Conservation (phyloP, 2,888 invertebrate genomes). For the Drosophila falleni region DNA sequence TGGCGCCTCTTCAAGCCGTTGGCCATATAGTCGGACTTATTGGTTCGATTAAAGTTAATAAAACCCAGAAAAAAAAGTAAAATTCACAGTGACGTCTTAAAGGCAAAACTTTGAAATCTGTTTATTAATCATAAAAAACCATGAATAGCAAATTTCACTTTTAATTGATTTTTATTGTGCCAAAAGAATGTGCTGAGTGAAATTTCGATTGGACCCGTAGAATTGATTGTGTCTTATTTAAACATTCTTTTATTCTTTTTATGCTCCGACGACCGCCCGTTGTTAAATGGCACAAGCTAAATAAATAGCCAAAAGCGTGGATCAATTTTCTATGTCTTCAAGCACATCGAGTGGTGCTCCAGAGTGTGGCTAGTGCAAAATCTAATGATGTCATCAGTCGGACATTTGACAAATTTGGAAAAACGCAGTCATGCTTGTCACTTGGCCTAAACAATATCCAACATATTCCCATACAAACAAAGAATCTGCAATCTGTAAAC, state of each 20-base stretch:
- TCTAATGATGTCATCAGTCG: conserved; percentile 51
- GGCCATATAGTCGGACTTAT: conserved; percentile 23
- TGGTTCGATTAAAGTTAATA: conserved; percentile 48
- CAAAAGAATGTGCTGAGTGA: conserved; percentile 40
- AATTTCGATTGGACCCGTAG: conserved; percentile 44
- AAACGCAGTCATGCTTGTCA: conserved; percentile 26
- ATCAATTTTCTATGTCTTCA: conserved; percentile 20
- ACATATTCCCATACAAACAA: conserved; percentile 25
- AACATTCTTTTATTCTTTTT: conserved; percentile 4
- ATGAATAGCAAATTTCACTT: conserved; percentile 54
- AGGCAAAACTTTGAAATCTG: conserved; percentile 39
- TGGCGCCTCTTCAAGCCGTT: conserved; percentile 22
- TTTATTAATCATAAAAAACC: conserved; percentile 48
- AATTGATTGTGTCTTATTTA: conserved; percentile 28
- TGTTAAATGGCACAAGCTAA: conserved; percentile 55
- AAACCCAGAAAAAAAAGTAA: conserved; percentile 2
- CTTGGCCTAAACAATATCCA: conserved; percentile 24
- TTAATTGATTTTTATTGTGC: conserved; percentile 74
- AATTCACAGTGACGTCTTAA: conserved; percentile 20
- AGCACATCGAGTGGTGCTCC: conserved; percentile 2
- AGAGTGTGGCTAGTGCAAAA: neutral
- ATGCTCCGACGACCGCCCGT: conserved; percentile 43
- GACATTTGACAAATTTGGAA: conserved; percentile 1
- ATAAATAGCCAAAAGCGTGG: conserved; percentile 41
- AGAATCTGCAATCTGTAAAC: conserved; percentile 27